phyloP scores from a whole-genome alignment of 2,797 vertebrate genomes.

The Anguilla anguilla region DNA sequence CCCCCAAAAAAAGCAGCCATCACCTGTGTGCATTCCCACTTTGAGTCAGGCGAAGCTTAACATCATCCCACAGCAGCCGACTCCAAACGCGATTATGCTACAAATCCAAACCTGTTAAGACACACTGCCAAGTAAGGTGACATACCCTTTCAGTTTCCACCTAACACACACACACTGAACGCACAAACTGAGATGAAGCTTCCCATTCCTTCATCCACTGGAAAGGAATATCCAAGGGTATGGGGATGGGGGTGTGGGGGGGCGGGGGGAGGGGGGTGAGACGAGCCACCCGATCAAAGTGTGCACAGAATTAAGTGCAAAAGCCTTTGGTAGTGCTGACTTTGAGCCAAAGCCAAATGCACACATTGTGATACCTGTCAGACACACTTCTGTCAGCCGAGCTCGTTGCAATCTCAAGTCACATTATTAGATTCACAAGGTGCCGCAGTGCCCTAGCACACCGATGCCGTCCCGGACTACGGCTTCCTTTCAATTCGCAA shows the following conservation, averaged over 20 bases:
- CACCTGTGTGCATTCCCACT: slow-evolving; percentile 35
- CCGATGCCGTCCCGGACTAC: neutral
- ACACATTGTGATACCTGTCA: slow-evolving; percentile 32
- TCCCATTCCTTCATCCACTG: neutral
- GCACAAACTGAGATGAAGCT: neutral
- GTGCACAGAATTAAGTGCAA: neutral
- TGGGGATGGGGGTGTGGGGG: too few species aligned
- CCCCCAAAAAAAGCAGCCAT: neutral
- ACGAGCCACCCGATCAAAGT: slow-evolving; percentile 20
- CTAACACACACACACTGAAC: slow-evolving; percentile 7
- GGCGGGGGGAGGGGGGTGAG: neutral
- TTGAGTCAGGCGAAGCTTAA: slow-evolving; percentile 32
- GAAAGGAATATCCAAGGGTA: neutral
- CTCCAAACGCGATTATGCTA: slow-evolving; percentile 19
- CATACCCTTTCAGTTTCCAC: slow-evolving; percentile 39
- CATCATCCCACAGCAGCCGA: slow-evolving; percentile 30
- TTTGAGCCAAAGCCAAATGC: slow-evolving; percentile 25
- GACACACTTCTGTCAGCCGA: slow-evolving; percentile 25
- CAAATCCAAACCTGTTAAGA: slow-evolving; percentile 41
- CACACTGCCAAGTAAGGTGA: slow-evolving; percentile 23
- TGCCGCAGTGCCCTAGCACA: neutral
- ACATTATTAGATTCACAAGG: slow-evolving; percentile 15
- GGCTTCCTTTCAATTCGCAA: neutral
- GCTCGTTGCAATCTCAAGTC: slow-evolving; percentile 5
- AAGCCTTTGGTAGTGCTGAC: slow-evolving; percentile 32